phyloP scores from a whole-genome alignment of 2,797 vertebrate genomes.

The Gastrophryne carolinensis region DNA sequence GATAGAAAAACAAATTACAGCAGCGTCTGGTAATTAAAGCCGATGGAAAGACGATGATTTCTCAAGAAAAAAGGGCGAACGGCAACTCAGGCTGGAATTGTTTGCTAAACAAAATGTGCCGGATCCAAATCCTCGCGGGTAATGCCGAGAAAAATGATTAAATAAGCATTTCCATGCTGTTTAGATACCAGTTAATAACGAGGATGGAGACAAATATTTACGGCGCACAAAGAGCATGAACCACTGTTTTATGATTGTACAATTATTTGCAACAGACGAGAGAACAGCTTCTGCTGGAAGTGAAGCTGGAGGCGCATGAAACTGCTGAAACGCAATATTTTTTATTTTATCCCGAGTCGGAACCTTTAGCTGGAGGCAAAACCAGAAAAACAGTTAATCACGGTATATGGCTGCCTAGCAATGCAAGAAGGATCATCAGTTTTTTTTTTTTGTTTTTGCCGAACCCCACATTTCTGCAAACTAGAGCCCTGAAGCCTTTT shows the following conservation, averaged over 20 bases:
- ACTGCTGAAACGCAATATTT: too few species aligned
- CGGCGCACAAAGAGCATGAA: background rate
- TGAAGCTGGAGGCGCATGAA: too few species aligned
- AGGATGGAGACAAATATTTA: background rate
- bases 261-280: background rate
- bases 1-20: slow-evolving; percentile 9
- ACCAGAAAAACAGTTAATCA: too few species aligned
- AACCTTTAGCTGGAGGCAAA: too few species aligned
- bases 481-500: too few species aligned
- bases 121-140: background rate
- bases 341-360: too few species aligned
- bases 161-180: background rate
- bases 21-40: slow-evolving; percentile 34
- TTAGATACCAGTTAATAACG: background rate
- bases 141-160: background rate
- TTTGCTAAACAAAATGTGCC: slow-evolving; percentile 22
- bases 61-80: slow-evolving; percentile 43
- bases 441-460: too few species aligned
- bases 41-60: background rate
- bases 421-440: too few species aligned
- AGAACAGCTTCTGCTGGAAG: background rate
- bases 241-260: background rate
- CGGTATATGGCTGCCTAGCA: too few species aligned
- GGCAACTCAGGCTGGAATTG: slow-evolving; percentile 41
- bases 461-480: too few species aligned